Conservation (phyloP, 64 coral and sea anemone genomes). For the Pocillopora verrucosa region DNA sequence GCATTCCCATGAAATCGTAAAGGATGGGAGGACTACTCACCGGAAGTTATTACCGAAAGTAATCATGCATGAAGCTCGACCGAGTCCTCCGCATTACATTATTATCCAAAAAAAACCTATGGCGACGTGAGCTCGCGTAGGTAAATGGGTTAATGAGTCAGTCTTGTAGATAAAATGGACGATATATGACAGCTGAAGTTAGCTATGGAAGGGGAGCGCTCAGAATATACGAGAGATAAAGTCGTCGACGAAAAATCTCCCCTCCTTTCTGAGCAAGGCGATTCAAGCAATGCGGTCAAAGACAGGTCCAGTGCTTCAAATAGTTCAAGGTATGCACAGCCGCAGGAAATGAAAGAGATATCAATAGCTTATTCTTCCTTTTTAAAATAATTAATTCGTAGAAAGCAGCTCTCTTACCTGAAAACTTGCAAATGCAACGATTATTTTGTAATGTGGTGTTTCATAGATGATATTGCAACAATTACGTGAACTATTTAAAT, state of each 20-base stretch:
- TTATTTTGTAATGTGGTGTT: too few species aligned
- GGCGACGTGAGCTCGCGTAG: too few species aligned
- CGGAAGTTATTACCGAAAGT: neutral
- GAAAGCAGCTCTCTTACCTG: too few species aligned
- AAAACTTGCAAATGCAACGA: too few species aligned
- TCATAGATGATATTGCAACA: too few species aligned
- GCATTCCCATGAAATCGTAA: too few species aligned
- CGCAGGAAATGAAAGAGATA: too few species aligned
- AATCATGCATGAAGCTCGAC: neutral
- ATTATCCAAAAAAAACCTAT: too few species aligned
- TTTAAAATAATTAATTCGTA: too few species aligned
- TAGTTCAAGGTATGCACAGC: neutral
- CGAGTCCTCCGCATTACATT: neutral
- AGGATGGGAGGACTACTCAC: neutral
- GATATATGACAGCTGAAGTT: neutral
- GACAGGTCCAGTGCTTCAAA: neutral
- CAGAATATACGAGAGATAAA: neutral
- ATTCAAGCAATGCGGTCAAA: neutral
- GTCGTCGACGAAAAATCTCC: constrained; percentile 71
- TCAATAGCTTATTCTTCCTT: too few species aligned
- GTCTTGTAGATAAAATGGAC: neutral
- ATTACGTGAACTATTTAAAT: too few species aligned
- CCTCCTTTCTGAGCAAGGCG: constrained; percentile 50
- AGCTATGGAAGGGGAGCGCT: neutral
- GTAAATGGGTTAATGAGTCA: too few species aligned